Evolutionary conservation across 2,113 vertebrate genomes (phyloP).

Genomic region (Verasper variegatus): DNA sequence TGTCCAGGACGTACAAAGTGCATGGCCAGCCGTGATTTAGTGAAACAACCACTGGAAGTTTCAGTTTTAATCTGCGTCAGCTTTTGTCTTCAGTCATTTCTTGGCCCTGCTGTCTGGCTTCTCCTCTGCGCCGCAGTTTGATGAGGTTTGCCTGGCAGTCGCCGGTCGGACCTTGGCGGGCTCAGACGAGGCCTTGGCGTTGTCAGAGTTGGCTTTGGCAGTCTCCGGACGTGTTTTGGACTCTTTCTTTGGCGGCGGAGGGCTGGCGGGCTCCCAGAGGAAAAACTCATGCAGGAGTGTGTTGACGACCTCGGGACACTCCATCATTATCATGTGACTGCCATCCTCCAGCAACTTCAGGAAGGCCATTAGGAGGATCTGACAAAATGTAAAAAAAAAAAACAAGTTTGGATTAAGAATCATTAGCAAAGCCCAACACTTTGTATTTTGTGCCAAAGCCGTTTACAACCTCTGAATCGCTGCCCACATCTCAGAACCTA

Average conservation of each 20-base stretch:
- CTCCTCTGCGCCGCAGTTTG: background rate
- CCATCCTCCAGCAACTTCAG: conserved; percentile 97
- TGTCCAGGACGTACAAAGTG: background rate
- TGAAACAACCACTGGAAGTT: conserved; percentile 2
- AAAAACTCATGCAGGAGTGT: conserved; percentile 96
- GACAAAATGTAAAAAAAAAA: conserved; percentile 4
- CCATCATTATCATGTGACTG: conserved; percentile 99
- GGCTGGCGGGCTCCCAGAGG: conserved; percentile 90
- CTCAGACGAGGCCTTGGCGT: conserved; percentile 16
- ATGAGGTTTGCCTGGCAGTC: conserved; percentile 41
- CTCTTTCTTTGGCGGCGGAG: conserved; percentile 64
- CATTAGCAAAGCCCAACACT: background rate
- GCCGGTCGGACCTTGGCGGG: conserved; percentile 47
- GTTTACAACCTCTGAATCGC: background rate
- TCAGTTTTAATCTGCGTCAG: conserved; percentile 16
- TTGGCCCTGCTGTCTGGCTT: conserved; percentile 23
- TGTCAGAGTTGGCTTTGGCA: conserved; percentile 59
- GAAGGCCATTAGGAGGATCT: conserved; percentile 96
- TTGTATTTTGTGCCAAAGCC: background rate
- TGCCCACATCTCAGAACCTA: background rate
- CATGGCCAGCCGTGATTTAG: background rate
- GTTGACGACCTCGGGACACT: conserved; percentile 95
- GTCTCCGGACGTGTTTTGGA: conserved; percentile 75
- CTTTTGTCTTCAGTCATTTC: conserved; percentile 22
- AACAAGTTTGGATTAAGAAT: background rate